phyloP scores from a whole-genome alignment of 1,140 invertebrate genomes.

The Aricia agestis region DNA sequence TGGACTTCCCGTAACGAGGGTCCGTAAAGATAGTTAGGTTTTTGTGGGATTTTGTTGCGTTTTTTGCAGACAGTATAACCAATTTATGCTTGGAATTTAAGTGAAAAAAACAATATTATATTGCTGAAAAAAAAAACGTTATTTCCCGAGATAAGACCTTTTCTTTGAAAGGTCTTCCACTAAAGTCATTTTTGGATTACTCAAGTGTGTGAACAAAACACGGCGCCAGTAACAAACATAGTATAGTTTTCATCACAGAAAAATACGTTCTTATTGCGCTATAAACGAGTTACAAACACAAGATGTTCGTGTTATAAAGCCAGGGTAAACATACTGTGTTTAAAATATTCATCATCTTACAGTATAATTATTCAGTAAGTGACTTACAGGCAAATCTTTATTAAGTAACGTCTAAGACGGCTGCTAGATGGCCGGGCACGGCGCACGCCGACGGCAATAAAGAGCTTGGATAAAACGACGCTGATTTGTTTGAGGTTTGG shows the following conservation, averaged over 20 bases:
- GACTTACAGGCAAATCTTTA: constrained; percentile 4
- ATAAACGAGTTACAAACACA: too few species aligned
- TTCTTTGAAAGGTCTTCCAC: too few species aligned
- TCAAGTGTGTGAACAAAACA: too few species aligned
- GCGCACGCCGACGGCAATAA: not conserved
- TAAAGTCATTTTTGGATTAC: too few species aligned
- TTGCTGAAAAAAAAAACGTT: too few species aligned
- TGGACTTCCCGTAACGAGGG: not conserved
- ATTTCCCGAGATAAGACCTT: too few species aligned
- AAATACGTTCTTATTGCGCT: too few species aligned
- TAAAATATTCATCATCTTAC: not conserved
- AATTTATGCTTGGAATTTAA: too few species aligned
- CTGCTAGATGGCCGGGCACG: not conserved
- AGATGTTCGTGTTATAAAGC: too few species aligned
- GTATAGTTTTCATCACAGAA: too few species aligned
- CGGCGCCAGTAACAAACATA: too few species aligned
- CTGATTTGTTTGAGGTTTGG: not conserved
- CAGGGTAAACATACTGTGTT: not conserved
- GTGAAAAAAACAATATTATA: too few species aligned
- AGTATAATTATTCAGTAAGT: not conserved
- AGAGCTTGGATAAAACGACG: not conserved
- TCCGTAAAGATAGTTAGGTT: not conserved
- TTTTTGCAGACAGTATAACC: not conserved
- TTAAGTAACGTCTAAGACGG: constrained; percentile 4
- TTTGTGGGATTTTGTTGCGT: not conserved